A percentile compares a stretch with the other conserved stretches of the same genome.
These are phyloP conservation scores for Hydrozoanthus gracilis DNA, from an alignment of 92 coral and sea anemone species.

Conservation along the genomic window DNA sequence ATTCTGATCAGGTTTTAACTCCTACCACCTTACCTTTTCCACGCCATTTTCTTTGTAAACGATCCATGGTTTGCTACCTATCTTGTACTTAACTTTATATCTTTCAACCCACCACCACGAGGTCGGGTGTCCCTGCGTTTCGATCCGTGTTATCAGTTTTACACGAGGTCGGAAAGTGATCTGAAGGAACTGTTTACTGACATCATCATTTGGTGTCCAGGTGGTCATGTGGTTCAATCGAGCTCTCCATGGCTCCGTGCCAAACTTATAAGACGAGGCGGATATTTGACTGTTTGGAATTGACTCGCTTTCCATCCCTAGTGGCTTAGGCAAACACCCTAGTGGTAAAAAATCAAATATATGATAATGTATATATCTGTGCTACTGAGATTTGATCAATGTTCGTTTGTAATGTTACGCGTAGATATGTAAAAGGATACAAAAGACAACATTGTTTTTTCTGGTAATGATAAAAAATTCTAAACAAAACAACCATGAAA, in stretches of 20 bases:
- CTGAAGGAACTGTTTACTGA: neutral
- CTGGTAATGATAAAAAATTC: no score
- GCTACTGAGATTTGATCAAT: no score
- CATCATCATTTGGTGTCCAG: slow-evolving; percentile 22
- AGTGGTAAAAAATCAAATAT: no score
- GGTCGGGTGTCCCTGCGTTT: neutral
- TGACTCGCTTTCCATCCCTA: slow-evolving; percentile 18
- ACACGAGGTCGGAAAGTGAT: neutral
- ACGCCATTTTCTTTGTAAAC: slow-evolving; percentile 17
- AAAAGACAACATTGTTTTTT: no score
- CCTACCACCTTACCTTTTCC: slow-evolving; percentile 3
- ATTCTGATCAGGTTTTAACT: no score
- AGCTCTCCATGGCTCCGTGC: slow-evolving; percentile 19
- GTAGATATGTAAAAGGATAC: no score
- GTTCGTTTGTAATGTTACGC: no score
- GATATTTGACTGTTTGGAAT: neutral
- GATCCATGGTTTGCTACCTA: neutral
- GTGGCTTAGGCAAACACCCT: slow-evolving; percentile 6
- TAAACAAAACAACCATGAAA: no score
- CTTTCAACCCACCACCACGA: slow-evolving; percentile 31
- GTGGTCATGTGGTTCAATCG: neutral
- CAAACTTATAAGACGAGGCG: slow-evolving; percentile 1
- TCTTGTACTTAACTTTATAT: slow-evolving; percentile 13
- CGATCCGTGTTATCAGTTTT: slow-evolving; percentile 11
- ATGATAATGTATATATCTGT: neutral